Percentiles rank a stretch among this genome's conserved stretches.
Evolutionary conservation across 2,888 invertebrate genomes (phyloP).

Genomic region (Parnassius glacialis): DNA sequence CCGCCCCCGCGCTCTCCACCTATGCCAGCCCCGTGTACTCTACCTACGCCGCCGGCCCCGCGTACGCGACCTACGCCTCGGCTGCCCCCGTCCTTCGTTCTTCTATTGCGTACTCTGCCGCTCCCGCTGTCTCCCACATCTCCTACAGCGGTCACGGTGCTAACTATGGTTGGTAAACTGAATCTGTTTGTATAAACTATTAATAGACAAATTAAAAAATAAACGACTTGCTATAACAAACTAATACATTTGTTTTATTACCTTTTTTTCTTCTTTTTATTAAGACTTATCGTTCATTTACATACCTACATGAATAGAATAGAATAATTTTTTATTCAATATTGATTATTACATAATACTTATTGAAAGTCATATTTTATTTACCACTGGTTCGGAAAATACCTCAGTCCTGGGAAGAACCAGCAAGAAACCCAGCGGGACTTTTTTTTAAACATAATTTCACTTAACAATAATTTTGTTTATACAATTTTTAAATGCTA

Average conservation of each 20-base stretch:
- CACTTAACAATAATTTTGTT: no score
- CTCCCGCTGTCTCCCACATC: slow-evolving; percentile 82
- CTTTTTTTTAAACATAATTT: no score
- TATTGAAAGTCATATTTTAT: no score
- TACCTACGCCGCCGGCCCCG: slow-evolving; percentile 49
- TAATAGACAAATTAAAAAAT: slow-evolving; percentile 48
- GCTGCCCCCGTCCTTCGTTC: slow-evolving; percentile 61
- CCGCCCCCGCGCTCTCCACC: slow-evolving; percentile 7
- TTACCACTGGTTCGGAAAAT: no score
- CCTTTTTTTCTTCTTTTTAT: not conserved
- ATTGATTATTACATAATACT: no score
- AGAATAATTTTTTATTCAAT: no score
- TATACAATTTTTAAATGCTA: no score
- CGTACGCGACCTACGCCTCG: slow-evolving; percentile 45
- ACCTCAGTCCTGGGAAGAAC: no score
- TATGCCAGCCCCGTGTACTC: slow-evolving; percentile 38
- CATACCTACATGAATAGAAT: no score
- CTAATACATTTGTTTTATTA: slow-evolving; percentile 1
- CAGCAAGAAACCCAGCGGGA: no score
- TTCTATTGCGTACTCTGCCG: slow-evolving; percentile 79
- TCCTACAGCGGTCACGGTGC: slow-evolving; percentile 83
- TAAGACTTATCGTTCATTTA: no score
- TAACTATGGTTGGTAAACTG: slow-evolving; percentile 83
- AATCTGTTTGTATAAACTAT: slow-evolving; percentile 47
- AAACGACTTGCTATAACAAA: slow-evolving; percentile 1